Percentiles rank a stretch among this genome's conserved stretches.
Conservation (phyloP, 2,797 vertebrate species). For the Poeciliopsis presidionis region DNA sequence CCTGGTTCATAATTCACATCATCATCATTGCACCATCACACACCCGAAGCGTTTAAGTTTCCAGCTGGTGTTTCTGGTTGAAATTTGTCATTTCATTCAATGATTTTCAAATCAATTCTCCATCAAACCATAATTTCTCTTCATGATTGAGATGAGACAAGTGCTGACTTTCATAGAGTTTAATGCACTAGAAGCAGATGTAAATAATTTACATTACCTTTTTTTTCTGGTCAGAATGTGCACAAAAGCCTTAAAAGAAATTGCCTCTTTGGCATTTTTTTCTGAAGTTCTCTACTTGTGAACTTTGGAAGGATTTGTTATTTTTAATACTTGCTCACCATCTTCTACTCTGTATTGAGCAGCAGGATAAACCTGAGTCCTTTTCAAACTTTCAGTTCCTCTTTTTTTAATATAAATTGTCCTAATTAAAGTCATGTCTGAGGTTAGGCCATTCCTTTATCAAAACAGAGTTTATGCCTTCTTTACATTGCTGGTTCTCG, state of each 20-base stretch:
- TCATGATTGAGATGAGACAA: conserved; percentile 25
- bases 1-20: conserved; percentile 47
- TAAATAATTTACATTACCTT: background rate
- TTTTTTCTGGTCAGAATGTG: background rate
- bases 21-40: conserved; percentile 39
- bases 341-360: background rate
- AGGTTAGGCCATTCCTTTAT: background rate
- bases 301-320: background rate
- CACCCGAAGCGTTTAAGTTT: conserved; percentile 39
- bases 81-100: conserved; percentile 40
- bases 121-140: background rate
- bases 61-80: conserved; percentile 43
- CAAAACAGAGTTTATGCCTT: background rate
- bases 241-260: background rate
- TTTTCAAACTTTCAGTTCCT: background rate
- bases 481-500: background rate
- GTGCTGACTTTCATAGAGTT: conserved; percentile 27
- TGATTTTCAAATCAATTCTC: conserved; percentile 36
- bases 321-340: background rate
- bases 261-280: background rate
- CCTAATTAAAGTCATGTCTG: background rate
- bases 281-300: background rate
- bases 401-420: background rate
- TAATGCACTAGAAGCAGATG: background rate
- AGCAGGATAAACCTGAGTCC: background rate